Evolutionary conservation across 2,888 invertebrate species (phyloP), one percentile per base, ranked within the genome.

Genomic region (Cyclophora punctaria): DNA sequence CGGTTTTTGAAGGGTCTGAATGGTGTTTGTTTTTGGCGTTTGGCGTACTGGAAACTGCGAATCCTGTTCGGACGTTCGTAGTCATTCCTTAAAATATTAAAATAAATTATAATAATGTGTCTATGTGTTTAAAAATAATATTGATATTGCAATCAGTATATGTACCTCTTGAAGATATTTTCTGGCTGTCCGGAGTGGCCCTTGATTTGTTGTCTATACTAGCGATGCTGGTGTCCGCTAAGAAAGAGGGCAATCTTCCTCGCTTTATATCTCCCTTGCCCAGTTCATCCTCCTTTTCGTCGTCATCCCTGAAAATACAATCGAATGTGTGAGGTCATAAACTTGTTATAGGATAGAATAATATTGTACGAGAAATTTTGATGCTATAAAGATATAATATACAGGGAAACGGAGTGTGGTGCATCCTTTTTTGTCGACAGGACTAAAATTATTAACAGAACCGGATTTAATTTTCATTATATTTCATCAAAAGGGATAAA

Each of bases 111-210:
- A 20, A 20, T 20, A 20, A 20, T 20, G 20, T 20, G 20, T 20
- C 20, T 20, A 20, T 20, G 20, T 20, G 56, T 53, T 34, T 58
- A 55, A 42, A 43, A 43, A n/a, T 4, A 43, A 43, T 43, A n/a
- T 7, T 43, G 7, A n/a, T 20, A 43, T 43, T 4, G 4, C 7
- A 7, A 35, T 5, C 35, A 35, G 6, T 35, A 5, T 35, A 5
- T 7, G 43, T 20, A 77, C 79, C 74, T 75, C 66, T 77, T 48
- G 67, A 67, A 5, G 72, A 55, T 3, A 71, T 48, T 51, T 74
- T 75, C 48, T 76, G 76, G 51, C 77, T 79, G 48, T 83, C 83
- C 2, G 81, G 81, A 34, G 83, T 82, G 33, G 75, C 74, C 4
- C 77, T 73, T 35, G 80, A 73, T 53, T 78, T 81, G 51, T 76